Conservation (phyloP, 2,888 invertebrate genomes). For the Melieria crassipennis region DNA sequence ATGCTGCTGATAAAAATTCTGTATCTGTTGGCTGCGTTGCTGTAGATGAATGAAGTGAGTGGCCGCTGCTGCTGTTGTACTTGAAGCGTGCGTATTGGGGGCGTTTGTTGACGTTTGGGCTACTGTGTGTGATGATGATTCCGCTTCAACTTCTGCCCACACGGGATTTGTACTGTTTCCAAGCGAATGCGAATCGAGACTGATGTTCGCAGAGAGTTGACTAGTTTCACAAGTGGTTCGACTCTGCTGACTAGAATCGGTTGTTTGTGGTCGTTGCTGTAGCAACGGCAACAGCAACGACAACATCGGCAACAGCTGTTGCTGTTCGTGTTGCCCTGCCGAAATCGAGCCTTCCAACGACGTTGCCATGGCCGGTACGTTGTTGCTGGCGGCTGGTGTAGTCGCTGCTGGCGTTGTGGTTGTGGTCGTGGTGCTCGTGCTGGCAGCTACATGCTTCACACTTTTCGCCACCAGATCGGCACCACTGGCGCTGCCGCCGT, state of each 20-base stretch:
- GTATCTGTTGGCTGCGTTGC: conserved; percentile 50
- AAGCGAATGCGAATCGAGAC: conserved; percentile 52
- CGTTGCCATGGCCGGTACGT: conserved; percentile 34
- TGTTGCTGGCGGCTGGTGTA: conserved; percentile 23
- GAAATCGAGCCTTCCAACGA: conserved; percentile 33
- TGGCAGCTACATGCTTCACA: conserved; percentile 44
- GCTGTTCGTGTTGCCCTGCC: conserved; percentile 28
- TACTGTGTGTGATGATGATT: conserved; percentile 21
- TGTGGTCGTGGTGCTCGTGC: conserved; percentile 32
- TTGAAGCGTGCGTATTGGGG: conserved; percentile 42
- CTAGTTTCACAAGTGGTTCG: conserved; percentile 44
- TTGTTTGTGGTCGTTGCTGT: background rate
- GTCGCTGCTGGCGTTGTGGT: conserved; percentile 35
- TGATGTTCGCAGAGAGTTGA: conserved; percentile 46
- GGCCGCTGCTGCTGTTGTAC: conserved; percentile 35
- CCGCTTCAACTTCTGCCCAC: conserved; percentile 31
- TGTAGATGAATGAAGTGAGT: conserved; percentile 15
- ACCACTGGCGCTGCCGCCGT: conserved; percentile 35
- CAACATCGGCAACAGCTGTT: conserved; percentile 35
- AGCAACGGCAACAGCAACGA: too few relatives aligned
- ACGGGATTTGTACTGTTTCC: conserved; percentile 49
- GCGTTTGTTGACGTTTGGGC: conserved; percentile 31
- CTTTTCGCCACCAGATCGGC: conserved; percentile 50
- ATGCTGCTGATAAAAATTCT: conserved; percentile 48
- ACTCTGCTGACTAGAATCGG: conserved; percentile 49